phyloP scores from a whole-genome alignment of 2,888 invertebrate genomes.

The Pristionchus fissidentatus region DNA sequence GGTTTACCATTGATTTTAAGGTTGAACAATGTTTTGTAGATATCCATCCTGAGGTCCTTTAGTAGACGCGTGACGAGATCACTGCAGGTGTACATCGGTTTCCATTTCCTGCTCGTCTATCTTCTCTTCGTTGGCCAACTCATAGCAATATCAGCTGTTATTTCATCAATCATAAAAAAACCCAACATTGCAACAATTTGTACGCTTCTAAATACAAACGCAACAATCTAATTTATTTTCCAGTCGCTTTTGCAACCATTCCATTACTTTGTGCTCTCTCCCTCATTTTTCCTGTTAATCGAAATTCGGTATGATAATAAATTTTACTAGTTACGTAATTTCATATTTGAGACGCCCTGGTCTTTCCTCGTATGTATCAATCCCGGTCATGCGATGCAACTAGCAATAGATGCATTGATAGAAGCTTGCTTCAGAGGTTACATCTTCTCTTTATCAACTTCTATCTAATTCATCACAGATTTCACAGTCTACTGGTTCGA shows the following conservation, averaged over 20 bases:
- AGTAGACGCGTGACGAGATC: too few relatives aligned
- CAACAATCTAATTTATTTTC: not conserved
- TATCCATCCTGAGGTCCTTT: too few relatives aligned
- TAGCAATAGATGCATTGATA: not conserved
- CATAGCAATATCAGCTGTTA: not conserved
- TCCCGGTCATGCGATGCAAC: constrained; percentile 28
- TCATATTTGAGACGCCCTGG: not conserved
- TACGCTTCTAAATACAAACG: not conserved
- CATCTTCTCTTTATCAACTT: not conserved
- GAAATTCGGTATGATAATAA: not conserved
- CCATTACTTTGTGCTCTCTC: not conserved
- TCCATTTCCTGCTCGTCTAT: constrained; percentile 27
- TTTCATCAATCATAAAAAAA: constrained; percentile 4
- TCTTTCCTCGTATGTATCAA: not conserved
- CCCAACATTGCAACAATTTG: constrained; percentile 17
- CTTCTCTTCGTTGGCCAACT: not conserved
- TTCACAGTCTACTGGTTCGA: not conserved
- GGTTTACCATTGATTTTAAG: too few relatives aligned
- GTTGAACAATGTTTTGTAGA: too few relatives aligned
- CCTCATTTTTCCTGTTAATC: not conserved
- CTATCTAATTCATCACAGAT: not conserved
- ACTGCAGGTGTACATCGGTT: constrained; percentile 11
- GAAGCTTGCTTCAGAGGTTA: not conserved
- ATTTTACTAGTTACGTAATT: not conserved
- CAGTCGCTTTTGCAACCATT: constrained; percentile 4